Evolutionary conservation across 2,113 vertebrate species (phyloP), one percentile per base, ranked within the genome.

Genomic region (Notothenia coriiceps): DNA sequence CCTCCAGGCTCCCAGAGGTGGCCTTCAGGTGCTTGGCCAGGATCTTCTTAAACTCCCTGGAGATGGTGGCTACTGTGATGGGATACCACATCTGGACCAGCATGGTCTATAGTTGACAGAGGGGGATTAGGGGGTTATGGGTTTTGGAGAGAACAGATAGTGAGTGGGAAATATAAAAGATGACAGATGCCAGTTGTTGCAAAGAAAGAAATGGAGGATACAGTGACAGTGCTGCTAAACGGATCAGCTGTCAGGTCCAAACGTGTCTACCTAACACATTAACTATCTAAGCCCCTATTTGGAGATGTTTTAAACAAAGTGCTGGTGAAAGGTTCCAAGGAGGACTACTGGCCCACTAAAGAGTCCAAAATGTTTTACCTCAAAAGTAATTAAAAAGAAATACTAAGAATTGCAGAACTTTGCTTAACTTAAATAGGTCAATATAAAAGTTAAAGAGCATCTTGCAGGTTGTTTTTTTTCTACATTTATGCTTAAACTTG

Each of bases 1-100:
- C 91, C 25, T 95, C 92, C 72, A 95, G 76, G 73, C 86, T 94
- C 33, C 95, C 95, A 0, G 94, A 93, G 0, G 95, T 95, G 46
- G 90, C 92, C 69, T 91, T 94, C 59, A 96, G 89, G 78, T 95
- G 93, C 83, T 92, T 93, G 67, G 95, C 94, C 60, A 95, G 80
- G 80, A 94, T 94, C 92, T 95, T 95, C 88, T 96, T 96, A 62
- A 94, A 95, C 86, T 95, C 94, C 75, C 94, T 90, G 79, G 95
- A 95, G 52, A 95, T 74, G 33, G 95, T 95, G 35, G 94, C 94
- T 20, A 96, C 95, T 5, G 95, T 96, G 84, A 95, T 95, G 33
- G 95, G 95, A 65, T 95, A 96, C 95, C 95, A 96, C 92, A 95
- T 93, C 91, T 95, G 95, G 44, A 96, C 88, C 79, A 96, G 86